A percentile compares a stretch with the other conserved stretches of the same genome.
Evolutionary conservation across 2,797 vertebrate genomes (phyloP).

Genomic region (Sebastes trivittatus): DNA sequence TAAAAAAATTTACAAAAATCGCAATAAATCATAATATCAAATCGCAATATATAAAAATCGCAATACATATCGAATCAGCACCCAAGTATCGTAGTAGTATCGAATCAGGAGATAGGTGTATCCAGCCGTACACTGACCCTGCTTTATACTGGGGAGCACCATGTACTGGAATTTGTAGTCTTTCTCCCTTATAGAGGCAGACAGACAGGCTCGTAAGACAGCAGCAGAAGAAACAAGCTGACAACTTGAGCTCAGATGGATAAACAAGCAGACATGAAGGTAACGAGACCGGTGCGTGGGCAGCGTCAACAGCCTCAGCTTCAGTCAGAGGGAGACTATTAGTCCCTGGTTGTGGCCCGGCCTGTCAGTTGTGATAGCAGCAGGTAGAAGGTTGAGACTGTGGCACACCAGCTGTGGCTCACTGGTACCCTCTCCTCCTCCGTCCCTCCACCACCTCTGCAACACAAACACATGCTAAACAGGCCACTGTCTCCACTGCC

Average conservation of each 20-base stretch:
- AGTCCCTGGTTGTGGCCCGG: conserved; percentile 27
- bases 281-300: conserved; percentile 1
- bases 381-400: conserved; percentile 74
- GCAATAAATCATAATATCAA: too few species aligned
- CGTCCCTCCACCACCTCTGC: conserved; percentile 73
- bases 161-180: not conserved
- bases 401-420: conserved; percentile 85
- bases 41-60: too few species aligned
- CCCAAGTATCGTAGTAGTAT: too few species aligned
- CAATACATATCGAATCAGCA: too few species aligned
- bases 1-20: too few species aligned
- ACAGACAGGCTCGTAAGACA: not conserved
- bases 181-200: not conserved
- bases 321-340: conserved; percentile 25
- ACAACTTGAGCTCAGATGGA: conserved; percentile 11
- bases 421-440: conserved; percentile 79
- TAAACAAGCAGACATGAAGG: conserved; percentile 9
- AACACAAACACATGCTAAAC: conserved; percentile 88
- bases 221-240: conserved; percentile 14
- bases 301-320: conserved; percentile 18
- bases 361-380: conserved; percentile 66
- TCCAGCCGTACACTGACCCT: not conserved
- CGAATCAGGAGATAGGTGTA: too few species aligned
- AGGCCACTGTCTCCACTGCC: conserved; percentile 77
- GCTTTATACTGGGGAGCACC: not conserved